Percentiles rank a stretch among this genome's conserved stretches.
Conservation (phyloP, 2,888 invertebrate genomes). For the Mythimna vitellina region DNA sequence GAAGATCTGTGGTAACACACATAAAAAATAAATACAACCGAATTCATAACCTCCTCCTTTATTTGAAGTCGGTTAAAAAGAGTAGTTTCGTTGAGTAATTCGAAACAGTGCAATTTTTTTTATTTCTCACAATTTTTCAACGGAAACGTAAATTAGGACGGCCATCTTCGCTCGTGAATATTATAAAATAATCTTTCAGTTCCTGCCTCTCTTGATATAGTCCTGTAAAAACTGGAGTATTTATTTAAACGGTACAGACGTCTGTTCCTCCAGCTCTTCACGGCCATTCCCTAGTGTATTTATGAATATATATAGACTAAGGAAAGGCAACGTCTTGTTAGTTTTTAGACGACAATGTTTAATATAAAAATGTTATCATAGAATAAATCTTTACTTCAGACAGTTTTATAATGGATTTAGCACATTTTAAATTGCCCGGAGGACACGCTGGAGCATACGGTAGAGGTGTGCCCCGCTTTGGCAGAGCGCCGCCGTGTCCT, state of each 20-base stretch:
- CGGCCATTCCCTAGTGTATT: not conserved
- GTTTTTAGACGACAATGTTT: not conserved
- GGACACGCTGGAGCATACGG: too few species aligned
- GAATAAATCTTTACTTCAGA: too few species aligned
- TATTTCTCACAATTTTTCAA: constrained; percentile 52
- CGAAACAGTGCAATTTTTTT: constrained; percentile 36
- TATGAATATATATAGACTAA: not conserved
- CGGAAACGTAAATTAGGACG: constrained; percentile 48
- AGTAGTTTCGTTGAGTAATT: constrained; percentile 20
- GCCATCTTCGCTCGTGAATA: constrained; percentile 35
- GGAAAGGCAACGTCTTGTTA: not conserved
- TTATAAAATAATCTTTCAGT: constrained; percentile 30
- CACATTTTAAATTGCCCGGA: too few species aligned
- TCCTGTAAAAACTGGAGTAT: constrained; percentile 15
- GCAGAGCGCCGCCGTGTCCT: too few species aligned
- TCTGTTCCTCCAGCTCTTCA: not conserved
- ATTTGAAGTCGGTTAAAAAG: too few species aligned
- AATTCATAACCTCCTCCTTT: too few species aligned
- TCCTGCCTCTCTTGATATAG: constrained; percentile 9
- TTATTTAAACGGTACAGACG: not conserved
- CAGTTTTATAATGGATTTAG: too few species aligned
- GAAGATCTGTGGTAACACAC: too few species aligned
- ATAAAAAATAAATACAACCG: too few species aligned
- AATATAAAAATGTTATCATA: too few species aligned
- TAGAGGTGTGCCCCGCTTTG: too few species aligned